Conservation (phyloP, 2,797 vertebrate species). For the Crax fasciolata region DNA sequence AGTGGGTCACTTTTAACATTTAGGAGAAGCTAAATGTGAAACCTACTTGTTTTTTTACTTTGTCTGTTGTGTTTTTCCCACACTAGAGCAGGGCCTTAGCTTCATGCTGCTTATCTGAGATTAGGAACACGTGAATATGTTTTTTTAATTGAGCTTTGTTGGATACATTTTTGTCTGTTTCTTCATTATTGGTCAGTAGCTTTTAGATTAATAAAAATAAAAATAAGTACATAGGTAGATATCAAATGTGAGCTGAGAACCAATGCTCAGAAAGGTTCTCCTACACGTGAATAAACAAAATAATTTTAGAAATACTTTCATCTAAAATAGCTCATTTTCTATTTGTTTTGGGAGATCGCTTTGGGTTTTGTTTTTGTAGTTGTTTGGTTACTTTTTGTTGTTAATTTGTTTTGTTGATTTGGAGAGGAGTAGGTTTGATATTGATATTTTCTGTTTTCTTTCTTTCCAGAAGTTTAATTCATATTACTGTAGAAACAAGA, state of each 20-base stretch:
- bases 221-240: background rate
- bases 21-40: background rate
- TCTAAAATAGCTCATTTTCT: background rate
- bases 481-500: background rate
- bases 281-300: background rate
- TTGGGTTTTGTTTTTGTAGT: background rate
- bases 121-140: background rate
- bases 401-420: no score
- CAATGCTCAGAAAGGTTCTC: background rate
- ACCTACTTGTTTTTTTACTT: background rate
- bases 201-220: background rate
- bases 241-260: background rate
- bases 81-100: background rate
- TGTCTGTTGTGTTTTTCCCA: background rate
- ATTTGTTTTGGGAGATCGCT: background rate
- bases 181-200: background rate
- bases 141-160: background rate
- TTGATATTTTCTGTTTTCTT: background rate
- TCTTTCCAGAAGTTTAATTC: background rate
- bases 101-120: background rate
- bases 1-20: background rate
- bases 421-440: rapidly evolving
- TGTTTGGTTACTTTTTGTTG: no score
- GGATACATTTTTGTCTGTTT: background rate
- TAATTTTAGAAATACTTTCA: background rate